Conservation (phyloP, 2,888 invertebrate genomes). For the Drosophila phalerata region DNA sequence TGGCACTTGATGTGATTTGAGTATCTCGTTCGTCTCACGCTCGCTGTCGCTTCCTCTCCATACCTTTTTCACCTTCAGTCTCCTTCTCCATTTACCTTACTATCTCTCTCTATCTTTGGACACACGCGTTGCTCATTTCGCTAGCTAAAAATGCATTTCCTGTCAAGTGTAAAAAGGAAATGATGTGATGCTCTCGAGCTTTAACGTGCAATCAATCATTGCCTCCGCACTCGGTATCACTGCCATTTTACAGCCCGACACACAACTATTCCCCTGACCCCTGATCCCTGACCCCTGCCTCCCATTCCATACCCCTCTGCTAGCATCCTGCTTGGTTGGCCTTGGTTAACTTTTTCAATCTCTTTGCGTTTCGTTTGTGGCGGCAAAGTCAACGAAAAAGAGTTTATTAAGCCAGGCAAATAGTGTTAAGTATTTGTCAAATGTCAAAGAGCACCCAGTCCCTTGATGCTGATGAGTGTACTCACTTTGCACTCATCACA, state of each 20-base stretch:
- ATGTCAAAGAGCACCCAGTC: constrained; percentile 60
- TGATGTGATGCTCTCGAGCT: constrained; percentile 78
- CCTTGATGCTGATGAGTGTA: constrained; percentile 9
- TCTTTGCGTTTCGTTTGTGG: constrained; percentile 42
- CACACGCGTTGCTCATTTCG: constrained; percentile 70
- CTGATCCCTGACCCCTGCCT: no score
- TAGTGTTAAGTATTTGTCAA: constrained; percentile 81
- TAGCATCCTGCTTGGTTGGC: constrained; percentile 5
- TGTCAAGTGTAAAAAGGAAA: constrained; percentile 80
- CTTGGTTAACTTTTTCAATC: constrained; percentile 23
- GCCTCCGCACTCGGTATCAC: constrained; percentile 49
- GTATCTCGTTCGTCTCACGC: constrained; percentile 26
- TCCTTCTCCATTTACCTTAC: background rate
- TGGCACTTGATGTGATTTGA: constrained; percentile 54
- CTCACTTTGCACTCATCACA: constrained; percentile 35
- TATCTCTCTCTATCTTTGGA: constrained; percentile 19
- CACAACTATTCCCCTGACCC: background rate
- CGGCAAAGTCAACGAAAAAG: constrained; percentile 71
- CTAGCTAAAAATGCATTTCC: constrained; percentile 80
- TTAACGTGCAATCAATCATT: constrained; percentile 83
- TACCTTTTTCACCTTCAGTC: background rate
- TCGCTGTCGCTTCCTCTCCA: constrained; percentile 1
- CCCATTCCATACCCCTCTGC: background rate
- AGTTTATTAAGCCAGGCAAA: constrained; percentile 79
- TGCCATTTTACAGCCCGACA: constrained; percentile 49